Conservation (phyloP, 2,113 vertebrate genomes). For the Callipepla californica region DNA sequence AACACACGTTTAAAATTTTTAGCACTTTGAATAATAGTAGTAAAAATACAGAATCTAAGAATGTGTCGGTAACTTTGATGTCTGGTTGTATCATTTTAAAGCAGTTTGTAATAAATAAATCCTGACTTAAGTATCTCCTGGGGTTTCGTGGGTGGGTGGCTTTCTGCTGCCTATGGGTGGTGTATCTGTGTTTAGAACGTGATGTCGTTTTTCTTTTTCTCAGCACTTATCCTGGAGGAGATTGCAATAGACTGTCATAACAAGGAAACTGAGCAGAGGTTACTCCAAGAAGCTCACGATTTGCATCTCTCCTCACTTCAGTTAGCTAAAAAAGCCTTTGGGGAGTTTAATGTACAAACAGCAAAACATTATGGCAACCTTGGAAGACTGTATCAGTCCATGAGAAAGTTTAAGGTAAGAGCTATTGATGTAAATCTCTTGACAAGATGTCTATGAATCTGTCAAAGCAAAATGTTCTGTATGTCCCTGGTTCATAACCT, state of each 20-base stretch:
- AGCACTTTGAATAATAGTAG: background rate
- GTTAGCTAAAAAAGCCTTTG: slow-evolving; percentile 97
- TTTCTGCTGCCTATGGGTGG: background rate
- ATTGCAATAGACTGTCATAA: slow-evolving; percentile 99
- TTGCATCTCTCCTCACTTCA: slow-evolving; percentile 98
- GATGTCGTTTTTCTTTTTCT: background rate
- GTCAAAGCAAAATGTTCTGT: background rate
- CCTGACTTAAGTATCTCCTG: background rate
- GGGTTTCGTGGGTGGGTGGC: background rate
- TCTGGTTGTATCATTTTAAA: background rate
- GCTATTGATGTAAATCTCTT: background rate
- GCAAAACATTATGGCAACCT: slow-evolving; percentile 99
- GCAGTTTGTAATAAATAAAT: background rate
- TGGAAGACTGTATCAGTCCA: slow-evolving; percentile 97
- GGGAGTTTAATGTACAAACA: slow-evolving; percentile 99
- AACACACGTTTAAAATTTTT: background rate
- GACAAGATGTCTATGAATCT: background rate
- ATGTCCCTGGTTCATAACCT: rapidly evolving
- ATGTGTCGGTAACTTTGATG: rapidly evolving
- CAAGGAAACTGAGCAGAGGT: slow-evolving; percentile 96
- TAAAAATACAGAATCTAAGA: background rate
- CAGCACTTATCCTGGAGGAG: slow-evolving; percentile 97
- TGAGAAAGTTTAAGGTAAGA: slow-evolving; percentile 98
- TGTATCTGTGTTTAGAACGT: background rate
- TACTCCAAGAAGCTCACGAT: slow-evolving; percentile 97